phyloP scores from a whole-genome alignment of 2,113 vertebrate genomes.

The Saccopteryx bilineata region DNA sequence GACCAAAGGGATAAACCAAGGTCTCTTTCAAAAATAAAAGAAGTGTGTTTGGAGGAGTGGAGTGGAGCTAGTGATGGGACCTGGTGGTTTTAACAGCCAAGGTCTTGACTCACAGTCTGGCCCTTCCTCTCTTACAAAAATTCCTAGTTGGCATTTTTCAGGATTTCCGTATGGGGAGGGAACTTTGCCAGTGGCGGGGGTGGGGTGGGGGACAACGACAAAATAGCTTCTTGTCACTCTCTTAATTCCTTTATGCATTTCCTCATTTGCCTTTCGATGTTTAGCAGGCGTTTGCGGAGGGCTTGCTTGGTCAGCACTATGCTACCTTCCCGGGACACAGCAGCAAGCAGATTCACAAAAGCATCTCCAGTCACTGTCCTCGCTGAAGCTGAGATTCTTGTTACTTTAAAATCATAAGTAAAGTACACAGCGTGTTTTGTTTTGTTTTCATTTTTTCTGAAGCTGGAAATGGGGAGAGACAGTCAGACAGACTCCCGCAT shows the following conservation, averaged over 20 bases:
- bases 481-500: too few relatives aligned
- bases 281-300: not conserved
- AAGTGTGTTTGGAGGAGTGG: not conserved
- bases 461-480: too few relatives aligned
- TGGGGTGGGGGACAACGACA: too few relatives aligned
- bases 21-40: not conserved
- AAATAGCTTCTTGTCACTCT: not conserved
- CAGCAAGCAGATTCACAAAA: not conserved
- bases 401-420: constrained; percentile 1
- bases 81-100: not conserved
- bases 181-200: too few relatives aligned
- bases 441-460: too few relatives aligned
- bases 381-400: not conserved
- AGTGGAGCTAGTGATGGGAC: not conserved
- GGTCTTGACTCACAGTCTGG: too few relatives aligned
- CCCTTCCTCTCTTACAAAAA: not conserved
- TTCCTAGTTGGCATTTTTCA: not conserved
- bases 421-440: not conserved
- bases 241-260: not conserved
- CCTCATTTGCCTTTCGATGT: not conserved
- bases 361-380: accelerated
- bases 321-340: accelerated
- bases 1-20: not conserved
- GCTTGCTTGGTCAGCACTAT: not conserved
- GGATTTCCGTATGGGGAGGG: not conserved